phyloP scores from a whole-genome alignment of 2,888 invertebrate genomes.

The Sarcophaga carnaria region DNA sequence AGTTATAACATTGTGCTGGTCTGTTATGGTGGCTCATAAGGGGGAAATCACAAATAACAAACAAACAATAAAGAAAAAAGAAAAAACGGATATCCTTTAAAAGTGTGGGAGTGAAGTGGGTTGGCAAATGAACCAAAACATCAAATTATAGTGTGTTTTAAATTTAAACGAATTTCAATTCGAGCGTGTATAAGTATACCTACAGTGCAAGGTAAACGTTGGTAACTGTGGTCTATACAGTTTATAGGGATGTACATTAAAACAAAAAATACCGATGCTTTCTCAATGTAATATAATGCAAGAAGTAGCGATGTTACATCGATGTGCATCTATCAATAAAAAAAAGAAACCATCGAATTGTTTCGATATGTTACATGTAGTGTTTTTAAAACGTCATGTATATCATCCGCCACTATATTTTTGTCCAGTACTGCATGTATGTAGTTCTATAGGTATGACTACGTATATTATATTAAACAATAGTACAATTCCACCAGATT shows the following conservation, averaged over 20 bases:
- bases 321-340: no score
- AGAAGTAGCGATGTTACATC: no score
- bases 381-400: no score
- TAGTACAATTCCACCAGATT: neutral
- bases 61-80: no score
- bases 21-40: neutral
- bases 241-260: no score
- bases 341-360: no score
- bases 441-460: neutral
- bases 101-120: neutral
- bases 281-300: no score
- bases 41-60: neutral
- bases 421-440: neutral
- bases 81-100: neutral
- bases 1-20: neutral
- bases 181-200: neutral
- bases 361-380: no score
- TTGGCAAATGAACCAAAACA: constrained; percentile 44
- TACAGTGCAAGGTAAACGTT: no score
- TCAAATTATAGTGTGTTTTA: constrained; percentile 38
- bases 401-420: neutral
- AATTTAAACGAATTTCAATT: constrained; percentile 39
- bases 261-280: no score
- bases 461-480: neutral
- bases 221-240: no score